Evolutionary conservation across 2,113 vertebrate species (phyloP), one percentile per base, ranked within the genome.

Genomic region (Typhlomys cinereus): DNA sequence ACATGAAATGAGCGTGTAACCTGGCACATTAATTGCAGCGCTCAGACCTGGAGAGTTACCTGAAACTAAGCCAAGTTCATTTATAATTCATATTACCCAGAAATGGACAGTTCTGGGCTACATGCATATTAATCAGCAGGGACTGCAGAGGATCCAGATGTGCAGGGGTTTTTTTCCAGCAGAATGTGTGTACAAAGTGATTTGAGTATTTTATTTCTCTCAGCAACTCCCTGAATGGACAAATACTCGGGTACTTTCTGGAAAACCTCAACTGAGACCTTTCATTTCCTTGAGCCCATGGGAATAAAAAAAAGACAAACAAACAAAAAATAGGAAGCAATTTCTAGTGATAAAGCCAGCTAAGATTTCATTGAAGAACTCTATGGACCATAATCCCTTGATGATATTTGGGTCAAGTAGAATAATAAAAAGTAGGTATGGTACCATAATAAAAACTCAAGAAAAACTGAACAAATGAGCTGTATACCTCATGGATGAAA

Each of bases 81-180:
- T 85, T 96, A 89, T 90, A 96, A 95, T 62, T 89, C 78, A 86
- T 94, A 92, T 89, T 59, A 74, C 50, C 31, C 50, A 69, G 89
- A 83, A 34, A 0, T 36, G 84, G 93, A 92, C 61, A 89, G 41
- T 93, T 93, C 92, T 27, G 21, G 36, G 57, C 79, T 17, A 0
- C 23, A 44, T 59, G 48, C 90, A 79, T 94, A 85, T 94, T 95
- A 92, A 74, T 91, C 88, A 93, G 54, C 34, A 75, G 67, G 91
- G 34, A 17, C 78, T 88, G 18, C 90, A 67, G 89, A 95, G 66
- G 59, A 84, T 81, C 92, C 94, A 87, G 89, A 88, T 86, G 76
- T 94, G 93, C 84, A 90, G 94, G 85, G 95, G 94, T 83, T 96
- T 96, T 94, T 94, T 54, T 96, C 92, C 54, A 41, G 76, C 83